phyloP scores from a whole-genome alignment of 2,888 invertebrate genomes.

The Agriopis marginaria region DNA sequence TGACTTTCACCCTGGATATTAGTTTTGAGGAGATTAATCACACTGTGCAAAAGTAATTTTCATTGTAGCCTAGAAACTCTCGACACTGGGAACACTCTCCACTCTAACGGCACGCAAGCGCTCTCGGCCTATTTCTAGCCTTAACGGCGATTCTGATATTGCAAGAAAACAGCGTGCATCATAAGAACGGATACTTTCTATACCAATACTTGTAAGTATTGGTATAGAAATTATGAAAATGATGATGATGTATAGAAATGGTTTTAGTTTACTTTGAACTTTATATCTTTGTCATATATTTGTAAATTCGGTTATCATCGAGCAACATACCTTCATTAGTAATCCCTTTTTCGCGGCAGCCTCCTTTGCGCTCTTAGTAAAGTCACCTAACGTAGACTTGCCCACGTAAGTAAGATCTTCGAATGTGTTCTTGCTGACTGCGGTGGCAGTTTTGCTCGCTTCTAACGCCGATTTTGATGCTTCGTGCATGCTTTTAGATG shows the following conservation, averaged over 20 bases:
- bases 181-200: too few relatives aligned
- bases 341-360: slow-evolving; percentile 94
- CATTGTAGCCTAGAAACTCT: too few relatives aligned
- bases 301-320: too few relatives aligned
- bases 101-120: too few relatives aligned
- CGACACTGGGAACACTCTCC: too few relatives aligned
- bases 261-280: too few relatives aligned
- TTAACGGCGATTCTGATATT: too few relatives aligned
- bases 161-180: too few relatives aligned
- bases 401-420: slow-evolving; percentile 96
- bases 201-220: too few relatives aligned
- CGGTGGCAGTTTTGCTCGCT: slow-evolving; percentile 95
- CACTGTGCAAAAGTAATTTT: neutral
- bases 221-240: too few relatives aligned
- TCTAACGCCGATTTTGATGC: slow-evolving; percentile 94
- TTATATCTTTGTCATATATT: neutral
- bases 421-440: slow-evolving; percentile 94
- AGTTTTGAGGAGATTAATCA: neutral
- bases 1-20: slow-evolving; percentile 73
- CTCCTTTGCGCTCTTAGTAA: slow-evolving; percentile 96
- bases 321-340: slow-evolving; percentile 87
- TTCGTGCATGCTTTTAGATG: slow-evolving; percentile 93
- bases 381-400: slow-evolving; percentile 95
- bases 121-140: too few relatives aligned
- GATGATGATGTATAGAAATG: too few relatives aligned